Conservation (phyloP, 2,797 vertebrate species). For the Adelosebastes latens region DNA sequence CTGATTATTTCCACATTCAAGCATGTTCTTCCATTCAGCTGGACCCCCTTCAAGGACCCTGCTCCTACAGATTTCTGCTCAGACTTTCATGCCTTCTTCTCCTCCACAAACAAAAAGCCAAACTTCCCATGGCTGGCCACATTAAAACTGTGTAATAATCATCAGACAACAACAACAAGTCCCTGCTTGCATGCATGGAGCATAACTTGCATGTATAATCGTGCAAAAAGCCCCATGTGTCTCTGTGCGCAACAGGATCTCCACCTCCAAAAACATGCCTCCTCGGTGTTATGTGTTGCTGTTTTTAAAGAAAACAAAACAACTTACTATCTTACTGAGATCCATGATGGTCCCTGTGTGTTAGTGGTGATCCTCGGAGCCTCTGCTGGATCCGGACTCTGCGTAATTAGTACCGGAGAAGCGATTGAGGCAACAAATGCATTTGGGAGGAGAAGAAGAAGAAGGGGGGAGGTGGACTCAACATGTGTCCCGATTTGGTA, state of each 20-base stretch:
- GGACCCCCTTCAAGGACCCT: too few species aligned
- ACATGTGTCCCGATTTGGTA: constrained; percentile 85
- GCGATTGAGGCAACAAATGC: constrained; percentile 61
- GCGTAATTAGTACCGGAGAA: constrained; percentile 61
- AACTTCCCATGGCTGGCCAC: constrained; percentile 51
- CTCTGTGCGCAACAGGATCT: constrained; percentile 11
- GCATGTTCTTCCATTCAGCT: too few species aligned
- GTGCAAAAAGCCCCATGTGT: constrained; percentile 19
- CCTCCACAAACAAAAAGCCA: constrained; percentile 9
- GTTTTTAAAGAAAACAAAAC: neutral
- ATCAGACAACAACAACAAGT: constrained; percentile 53
- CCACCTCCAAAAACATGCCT: constrained; percentile 1
- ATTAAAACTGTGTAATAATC: constrained; percentile 2
- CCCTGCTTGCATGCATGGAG: constrained; percentile 26
- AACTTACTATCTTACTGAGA: constrained; percentile 85
- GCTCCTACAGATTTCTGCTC: neutral
- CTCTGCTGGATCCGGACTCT: constrained; percentile 44
- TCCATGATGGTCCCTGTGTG: constrained; percentile 73
- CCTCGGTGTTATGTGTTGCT: neutral
- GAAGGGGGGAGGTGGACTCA: constrained; percentile 77
- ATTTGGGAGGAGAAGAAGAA: constrained; percentile 58
- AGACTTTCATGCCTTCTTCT: constrained; percentile 1
- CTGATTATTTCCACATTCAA: too few species aligned
- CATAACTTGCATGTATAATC: constrained; percentile 39
- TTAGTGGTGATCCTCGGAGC: constrained; percentile 19